These are phyloP conservation scores for Ceyx erithaca DNA, from an alignment of 2,797 vertebrate species.

Conservation along the genomic window DNA sequence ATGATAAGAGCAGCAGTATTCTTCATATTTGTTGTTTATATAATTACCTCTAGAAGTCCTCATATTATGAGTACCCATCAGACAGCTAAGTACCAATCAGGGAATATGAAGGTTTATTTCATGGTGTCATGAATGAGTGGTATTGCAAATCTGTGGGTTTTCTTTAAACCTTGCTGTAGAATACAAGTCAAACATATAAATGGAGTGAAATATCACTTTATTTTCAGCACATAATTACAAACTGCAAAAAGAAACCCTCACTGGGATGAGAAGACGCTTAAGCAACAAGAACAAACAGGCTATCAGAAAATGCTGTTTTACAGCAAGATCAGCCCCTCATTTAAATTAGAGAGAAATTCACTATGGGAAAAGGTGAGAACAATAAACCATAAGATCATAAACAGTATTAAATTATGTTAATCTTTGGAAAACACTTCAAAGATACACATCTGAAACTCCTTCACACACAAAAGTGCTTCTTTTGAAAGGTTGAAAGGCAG, in stretches of 20 bases:
- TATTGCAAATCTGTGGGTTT: conserved; percentile 1
- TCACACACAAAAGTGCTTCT: neutral
- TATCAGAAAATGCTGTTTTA: conserved; percentile 28
- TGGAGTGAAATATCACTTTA: conserved; percentile 47
- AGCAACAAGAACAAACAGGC: conserved; percentile 50
- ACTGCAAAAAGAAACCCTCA: neutral
- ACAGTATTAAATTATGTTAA: neutral
- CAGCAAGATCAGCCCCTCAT: neutral
- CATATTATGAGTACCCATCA: neutral
- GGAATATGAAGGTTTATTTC: neutral
- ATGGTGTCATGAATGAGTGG: neutral
- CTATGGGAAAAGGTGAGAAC: conserved; percentile 16
- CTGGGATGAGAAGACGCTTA: neutral
- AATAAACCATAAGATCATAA: neutral
- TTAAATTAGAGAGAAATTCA: conserved; percentile 24
- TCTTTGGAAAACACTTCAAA: conserved; percentile 49
- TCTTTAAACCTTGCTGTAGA: conserved; percentile 47
- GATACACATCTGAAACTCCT: neutral
- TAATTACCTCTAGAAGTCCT: neutral
- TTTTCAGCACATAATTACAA: conserved; percentile 66
- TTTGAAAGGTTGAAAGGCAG: neutral
- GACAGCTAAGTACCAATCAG: neutral
- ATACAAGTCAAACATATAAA: conserved; percentile 16
- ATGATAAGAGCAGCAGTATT: neutral
- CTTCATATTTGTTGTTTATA: neutral